Evolutionary conservation across 2,797 vertebrate species (phyloP), one percentile per base, ranked within the genome.

Genomic region (Morus bassanus): DNA sequence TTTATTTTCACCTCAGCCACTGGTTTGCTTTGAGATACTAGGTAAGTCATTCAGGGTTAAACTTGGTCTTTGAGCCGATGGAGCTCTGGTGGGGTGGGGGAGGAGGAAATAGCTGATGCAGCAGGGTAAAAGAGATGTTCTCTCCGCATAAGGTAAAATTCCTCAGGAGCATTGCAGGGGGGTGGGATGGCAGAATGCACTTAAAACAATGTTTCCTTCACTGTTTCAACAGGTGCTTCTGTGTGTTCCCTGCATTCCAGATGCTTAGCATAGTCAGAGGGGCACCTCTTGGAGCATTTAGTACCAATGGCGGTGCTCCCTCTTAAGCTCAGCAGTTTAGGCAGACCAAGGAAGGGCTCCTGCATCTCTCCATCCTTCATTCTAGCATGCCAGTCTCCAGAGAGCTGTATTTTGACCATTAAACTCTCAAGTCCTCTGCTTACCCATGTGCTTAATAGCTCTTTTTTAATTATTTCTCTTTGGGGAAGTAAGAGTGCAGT

Each of bases 31-130:
- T 85, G 81, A 78, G 77, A 89, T 27, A 53, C 63, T 65, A 19
- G 85, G 79, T 93, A 95, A 94, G 18, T 97, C 87, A 75, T 57
- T 87, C 35, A 79, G 92, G 59, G 76, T 88, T 93, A 79, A 92
- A 89, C 28, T 46, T 41, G 61, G 11, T 69, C 57, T 93, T 87
- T 33, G 43, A 92, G 54, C 37, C 5, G 24, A 91, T 16, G 57
- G 27, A 77, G n/a, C 35, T 77, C 31, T 54, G 53, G 18, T 48
- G 69, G 51, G 6, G 8, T 12, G 5, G 31, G 31, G 91, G 30
- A 91, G 60, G 37, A 72, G 39, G 54, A 92, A 78, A 92, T 8
- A 74, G 41, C 67, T 91, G 70, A 76, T 31, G 35, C 51, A 57
- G 51, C 18, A 79, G 51, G 24, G 54, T 11, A 75, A 59, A 39